Evolutionary conservation across 1,140 invertebrate species (phyloP).

Genomic region (Tachypleus tridentatus): DNA sequence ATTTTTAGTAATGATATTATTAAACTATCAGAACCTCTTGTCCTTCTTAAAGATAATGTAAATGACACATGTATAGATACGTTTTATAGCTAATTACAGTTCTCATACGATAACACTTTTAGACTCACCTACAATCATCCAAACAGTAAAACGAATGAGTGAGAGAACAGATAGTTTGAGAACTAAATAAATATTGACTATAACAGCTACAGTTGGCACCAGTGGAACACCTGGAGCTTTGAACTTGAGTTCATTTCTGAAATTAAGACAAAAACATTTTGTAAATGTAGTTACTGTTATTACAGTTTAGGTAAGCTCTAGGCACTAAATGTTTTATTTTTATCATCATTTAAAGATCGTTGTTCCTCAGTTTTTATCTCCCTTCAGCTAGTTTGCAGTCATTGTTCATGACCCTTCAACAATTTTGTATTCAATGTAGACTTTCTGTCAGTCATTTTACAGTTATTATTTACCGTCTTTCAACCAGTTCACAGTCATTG

Average conservation of each 20-base stretch:
- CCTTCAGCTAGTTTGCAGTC: no score
- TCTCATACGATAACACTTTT: conserved; percentile 31
- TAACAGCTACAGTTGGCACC: conserved; percentile 72
- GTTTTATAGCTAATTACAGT: conserved; percentile 1
- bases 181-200: conserved; percentile 83
- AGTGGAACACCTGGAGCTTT: conserved; percentile 78
- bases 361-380: no score
- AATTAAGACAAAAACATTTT: conserved; percentile 24
- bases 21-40: neutral
- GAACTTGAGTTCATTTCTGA: conserved; percentile 63
- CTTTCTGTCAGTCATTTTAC: no score
- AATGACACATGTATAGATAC: no score
- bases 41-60: neutral
- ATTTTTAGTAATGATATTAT: neutral
- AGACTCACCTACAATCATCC: conserved; percentile 31
- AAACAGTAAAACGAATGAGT: conserved; percentile 30
- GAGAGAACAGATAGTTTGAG: conserved; percentile 58
- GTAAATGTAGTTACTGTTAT: no score
- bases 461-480: no score
- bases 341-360: no score
- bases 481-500: no score
- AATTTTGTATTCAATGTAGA: no score
- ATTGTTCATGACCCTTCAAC: no score
- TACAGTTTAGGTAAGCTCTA: no score
- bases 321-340: no score